These are phyloP conservation scores for Wiebesia pumilae DNA, from an alignment of 1,140 invertebrate genomes.

Conservation along the genomic window DNA sequence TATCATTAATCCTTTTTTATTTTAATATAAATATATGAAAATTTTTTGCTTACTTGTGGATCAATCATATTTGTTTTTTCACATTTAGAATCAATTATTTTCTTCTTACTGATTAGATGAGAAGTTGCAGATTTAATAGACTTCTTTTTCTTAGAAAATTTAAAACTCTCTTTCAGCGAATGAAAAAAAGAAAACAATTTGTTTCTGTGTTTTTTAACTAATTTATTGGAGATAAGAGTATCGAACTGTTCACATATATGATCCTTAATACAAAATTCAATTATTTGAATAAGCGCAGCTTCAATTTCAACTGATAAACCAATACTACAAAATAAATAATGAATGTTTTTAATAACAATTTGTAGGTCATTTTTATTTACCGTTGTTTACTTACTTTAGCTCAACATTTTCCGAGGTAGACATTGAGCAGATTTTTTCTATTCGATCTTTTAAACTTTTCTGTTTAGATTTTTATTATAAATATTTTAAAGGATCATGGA, in stretches of 20 bases:
- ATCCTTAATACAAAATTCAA: slow-evolving; percentile 5
- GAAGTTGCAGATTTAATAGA: no score
- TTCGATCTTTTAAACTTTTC: neutral
- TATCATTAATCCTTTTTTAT: neutral
- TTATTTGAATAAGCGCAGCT: neutral
- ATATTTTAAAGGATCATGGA: no score
- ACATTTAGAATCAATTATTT: neutral
- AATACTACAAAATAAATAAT: slow-evolving; percentile 1
- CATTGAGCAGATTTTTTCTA: neutral
- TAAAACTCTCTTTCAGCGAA: neutral
- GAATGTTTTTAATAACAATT: neutral
- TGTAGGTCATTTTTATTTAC: neutral
- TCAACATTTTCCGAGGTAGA: neutral
- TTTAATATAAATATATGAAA: neutral
- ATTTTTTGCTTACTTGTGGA: slow-evolving; percentile 15
- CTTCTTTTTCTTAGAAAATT: neutral
- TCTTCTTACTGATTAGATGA: no score
- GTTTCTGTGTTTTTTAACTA: neutral
- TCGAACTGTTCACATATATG: neutral
- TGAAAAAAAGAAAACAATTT: neutral
- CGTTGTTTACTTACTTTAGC: neutral
- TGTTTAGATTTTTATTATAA: neutral
- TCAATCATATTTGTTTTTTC: neutral
- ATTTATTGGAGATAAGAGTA: neutral
- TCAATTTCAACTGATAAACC: neutral